These are phyloP conservation scores for Tretioscincus oriximinensis DNA, from an alignment of 2,113 vertebrate genomes.

Conservation along the genomic window DNA sequence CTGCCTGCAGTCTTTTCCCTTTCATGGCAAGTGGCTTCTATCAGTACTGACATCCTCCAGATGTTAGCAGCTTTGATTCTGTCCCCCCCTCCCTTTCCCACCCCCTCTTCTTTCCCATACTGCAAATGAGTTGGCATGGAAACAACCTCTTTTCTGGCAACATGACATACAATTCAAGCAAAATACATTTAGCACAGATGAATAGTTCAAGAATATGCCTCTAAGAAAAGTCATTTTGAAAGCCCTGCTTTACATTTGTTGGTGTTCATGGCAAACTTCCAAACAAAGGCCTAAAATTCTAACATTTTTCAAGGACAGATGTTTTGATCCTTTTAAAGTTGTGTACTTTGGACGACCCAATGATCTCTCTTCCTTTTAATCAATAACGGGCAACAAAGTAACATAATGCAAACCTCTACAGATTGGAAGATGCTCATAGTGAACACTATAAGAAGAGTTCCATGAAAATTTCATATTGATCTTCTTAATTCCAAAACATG, in stretches of 20 bases:
- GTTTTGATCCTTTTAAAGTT: slow-evolving; percentile 38
- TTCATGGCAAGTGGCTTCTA: slow-evolving; percentile 76
- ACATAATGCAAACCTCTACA: slow-evolving; percentile 12
- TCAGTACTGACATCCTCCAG: slow-evolving; percentile 80
- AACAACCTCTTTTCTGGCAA: slow-evolving; percentile 81
- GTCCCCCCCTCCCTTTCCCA: slow-evolving; percentile 10
- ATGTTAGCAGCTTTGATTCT: slow-evolving; percentile 82
- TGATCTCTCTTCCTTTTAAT: slow-evolving; percentile 30
- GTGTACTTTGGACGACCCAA: not conserved
- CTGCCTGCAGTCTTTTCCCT: slow-evolving; percentile 65
- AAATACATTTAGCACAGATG: slow-evolving; percentile 83
- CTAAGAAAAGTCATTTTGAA: slow-evolving; percentile 78
- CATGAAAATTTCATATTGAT: not conserved
- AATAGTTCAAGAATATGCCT: slow-evolving; percentile 80
- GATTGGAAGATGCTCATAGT: slow-evolving; percentile 16
- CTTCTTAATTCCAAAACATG: not conserved
- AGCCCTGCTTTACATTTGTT: slow-evolving; percentile 75
- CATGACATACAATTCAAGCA: slow-evolving; percentile 82
- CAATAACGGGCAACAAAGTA: slow-evolving; percentile 30
- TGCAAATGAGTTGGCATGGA: slow-evolving; percentile 86
- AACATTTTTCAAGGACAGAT: slow-evolving; percentile 38
- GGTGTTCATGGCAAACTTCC: slow-evolving; percentile 77
- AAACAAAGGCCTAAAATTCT: slow-evolving; percentile 53
- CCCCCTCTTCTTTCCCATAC: slow-evolving; percentile 55
- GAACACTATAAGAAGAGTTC: not conserved